Base-by-base conservation (phyloP, 2,797 vertebrate genomes). In the Australoheros facetus region DNA sequence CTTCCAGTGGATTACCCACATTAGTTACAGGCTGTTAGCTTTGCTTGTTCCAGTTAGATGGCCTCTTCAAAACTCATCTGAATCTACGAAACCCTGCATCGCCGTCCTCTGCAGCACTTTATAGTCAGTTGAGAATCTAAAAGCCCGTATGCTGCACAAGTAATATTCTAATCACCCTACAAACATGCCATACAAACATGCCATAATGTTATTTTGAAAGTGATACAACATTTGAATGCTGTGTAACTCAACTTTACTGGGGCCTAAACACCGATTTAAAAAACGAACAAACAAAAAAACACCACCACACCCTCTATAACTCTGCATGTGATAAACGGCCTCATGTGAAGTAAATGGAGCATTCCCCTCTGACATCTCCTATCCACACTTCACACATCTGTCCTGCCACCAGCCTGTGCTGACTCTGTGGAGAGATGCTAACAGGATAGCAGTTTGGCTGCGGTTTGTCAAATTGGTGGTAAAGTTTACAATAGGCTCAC, bases 401-500 rank as follows among this genome's bases (percentile, higher is more conserved):
- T 77, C 56, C 62, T 3, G n/a, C 80, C 77, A 70, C 57, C 76
- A 48, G 76, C 78, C 71, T 13, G 12, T 56, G 78, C 89, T 64
- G 80, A 92, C 82, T 86, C 90, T 60, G 72, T 86, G 81, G 66
- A 80, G 79, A 87, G 73, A 79, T n/a, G 78, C 82, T 82, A 92
- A 93, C 85, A 76, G 77, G 85, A 82, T 80, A 80, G 60, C 75
- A 54, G 81, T 73, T 75, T 79, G 80, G 72, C 71, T 86, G 88
- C 87, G 85, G 85, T 85, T 89, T 89, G 80, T 90, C 87, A 89
- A 82, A 87, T 69, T 83, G 82, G 80, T 88, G 90, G 75, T 89
- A 91, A 93, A 89, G 80, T 94, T 94, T 90, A 94, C 93, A 94
- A 89, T 89, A 56, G 79, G 34, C 84, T 94, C 86, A 45, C 93